Evolutionary conservation across 37 sponge, comb jelly and placozoan species (phyloP), one percentile per base, ranked within the genome.

Genomic region (Bolinopsis microptera): DNA sequence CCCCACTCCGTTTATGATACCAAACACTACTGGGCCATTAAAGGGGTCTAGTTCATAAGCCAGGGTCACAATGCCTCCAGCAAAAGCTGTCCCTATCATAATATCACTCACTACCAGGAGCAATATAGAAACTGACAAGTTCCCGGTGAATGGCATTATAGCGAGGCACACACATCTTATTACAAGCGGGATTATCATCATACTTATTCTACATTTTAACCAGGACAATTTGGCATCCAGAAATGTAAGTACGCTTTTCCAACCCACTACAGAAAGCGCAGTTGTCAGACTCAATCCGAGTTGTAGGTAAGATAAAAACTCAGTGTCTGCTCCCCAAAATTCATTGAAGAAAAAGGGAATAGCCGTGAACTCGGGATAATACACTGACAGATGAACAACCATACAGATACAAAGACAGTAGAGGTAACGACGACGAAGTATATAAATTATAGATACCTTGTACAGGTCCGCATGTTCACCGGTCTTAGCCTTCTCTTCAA

Each of bases 11-110:
- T 77, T 77, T 8, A 33, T 16, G 32, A 77, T 77, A 1, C 80
- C 80, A 32, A 35, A 32, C 35, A 77, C 35, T 9, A 77, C 33
- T 1, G 80, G 80, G 33, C 33, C 80, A 18, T 77, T 77, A 32
- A 77, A 77, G 3, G 80, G 80, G 36, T 77, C 80, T 18, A 77
- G 33, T 32, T 77, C 80, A 32, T 77, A 77, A 0, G 32, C 36
- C 1, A 77, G 35, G 21, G 80, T 77, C 36, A 77, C 32, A 16
- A 77, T 16, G 0, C 33, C 27, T 9, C 80, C 80, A 34, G 80
- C 34, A 35, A 77, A 77, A 16, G 32, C 33, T 21, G 80, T 21
- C 9, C 36, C 80, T 35, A 32, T 27, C 1, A 77, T 2, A 18
- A 77, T 32, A 34, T 32, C 32, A 18, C 33, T 77, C 34, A 77